These are phyloP conservation scores for Amphipyra berbera DNA, from an alignment of 2,888 invertebrate genomes.

Conservation along the genomic window DNA sequence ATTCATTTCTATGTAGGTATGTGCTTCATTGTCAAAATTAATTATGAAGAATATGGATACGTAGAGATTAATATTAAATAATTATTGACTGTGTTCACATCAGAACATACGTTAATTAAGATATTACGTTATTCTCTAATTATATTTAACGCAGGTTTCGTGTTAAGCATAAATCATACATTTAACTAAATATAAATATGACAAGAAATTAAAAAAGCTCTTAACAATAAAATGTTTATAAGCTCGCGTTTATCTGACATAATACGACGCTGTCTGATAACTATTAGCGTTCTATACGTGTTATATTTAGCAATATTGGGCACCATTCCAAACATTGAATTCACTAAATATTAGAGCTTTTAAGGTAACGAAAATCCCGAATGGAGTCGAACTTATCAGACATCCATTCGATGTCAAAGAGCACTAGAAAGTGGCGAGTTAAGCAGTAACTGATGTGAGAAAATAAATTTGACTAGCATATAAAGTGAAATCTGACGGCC, in stretches of 20 bases:
- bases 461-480: slow-evolving; percentile 54
- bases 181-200: too few species aligned
- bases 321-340: slow-evolving; percentile 35
- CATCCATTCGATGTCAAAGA: slow-evolving; percentile 50
- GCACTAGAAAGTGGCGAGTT: slow-evolving; percentile 30
- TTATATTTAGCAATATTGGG: slow-evolving; percentile 36
- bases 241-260: slow-evolving; percentile 28
- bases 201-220: slow-evolving; percentile 7
- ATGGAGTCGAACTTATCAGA: slow-evolving; percentile 37
- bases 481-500: slow-evolving; percentile 39
- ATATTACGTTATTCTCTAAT: too few species aligned
- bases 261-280: slow-evolving; percentile 34
- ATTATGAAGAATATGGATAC: background rate
- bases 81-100: slow-evolving; percentile 3
- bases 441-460: slow-evolving; percentile 39
- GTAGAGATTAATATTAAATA: background rate
- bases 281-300: slow-evolving; percentile 49
- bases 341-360: slow-evolving; percentile 45
- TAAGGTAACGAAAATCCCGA: slow-evolving; percentile 29
- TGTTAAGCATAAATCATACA: too few species aligned
- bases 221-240: slow-evolving; percentile 31
- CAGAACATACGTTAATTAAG: too few species aligned
- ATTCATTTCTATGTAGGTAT: background rate
- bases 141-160: too few species aligned
- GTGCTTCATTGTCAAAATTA: background rate